phyloP scores from a whole-genome alignment of 2,888 invertebrate species.

The Crematogaster levior region DNA sequence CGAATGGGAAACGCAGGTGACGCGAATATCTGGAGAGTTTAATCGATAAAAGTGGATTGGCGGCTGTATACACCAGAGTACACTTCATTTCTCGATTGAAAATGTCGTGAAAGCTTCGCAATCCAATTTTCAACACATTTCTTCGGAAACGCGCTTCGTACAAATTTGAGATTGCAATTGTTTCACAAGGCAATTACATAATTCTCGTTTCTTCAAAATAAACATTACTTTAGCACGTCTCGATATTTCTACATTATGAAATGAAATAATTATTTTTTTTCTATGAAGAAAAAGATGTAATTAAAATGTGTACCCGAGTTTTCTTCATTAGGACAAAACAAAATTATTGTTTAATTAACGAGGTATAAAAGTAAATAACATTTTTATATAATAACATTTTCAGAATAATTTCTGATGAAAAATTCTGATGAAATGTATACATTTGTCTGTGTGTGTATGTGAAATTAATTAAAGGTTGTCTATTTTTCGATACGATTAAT shows the following conservation, averaged over 20 bases:
- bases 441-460: not conserved
- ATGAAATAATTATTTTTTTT: not conserved
- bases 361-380: slow-evolving; percentile 3
- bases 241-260: not conserved
- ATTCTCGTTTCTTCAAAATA: not conserved
- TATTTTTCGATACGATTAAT: not conserved
- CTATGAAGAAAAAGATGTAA: not conserved
- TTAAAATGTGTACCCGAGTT: not conserved
- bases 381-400: not conserved
- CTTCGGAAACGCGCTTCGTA: not conserved
- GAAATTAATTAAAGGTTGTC: slow-evolving; percentile 13
- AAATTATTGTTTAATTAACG: not conserved
- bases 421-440: not conserved
- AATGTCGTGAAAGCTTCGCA: not conserved
- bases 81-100: slow-evolving; percentile 27
- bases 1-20: slow-evolving; percentile 39
- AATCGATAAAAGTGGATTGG: slow-evolving; percentile 35
- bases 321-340: not conserved
- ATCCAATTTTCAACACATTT: slow-evolving; percentile 33
- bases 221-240: not conserved
- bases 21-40: slow-evolving; percentile 53
- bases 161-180: slow-evolving; percentile 15
- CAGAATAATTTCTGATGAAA: not conserved
- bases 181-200: not conserved
- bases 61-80: not conserved